Percentiles rank a stretch among this genome's conserved stretches.
phyloP scores from a whole-genome alignment of 2,113 vertebrate genomes.

The Urocynchramus pylzowi region DNA sequence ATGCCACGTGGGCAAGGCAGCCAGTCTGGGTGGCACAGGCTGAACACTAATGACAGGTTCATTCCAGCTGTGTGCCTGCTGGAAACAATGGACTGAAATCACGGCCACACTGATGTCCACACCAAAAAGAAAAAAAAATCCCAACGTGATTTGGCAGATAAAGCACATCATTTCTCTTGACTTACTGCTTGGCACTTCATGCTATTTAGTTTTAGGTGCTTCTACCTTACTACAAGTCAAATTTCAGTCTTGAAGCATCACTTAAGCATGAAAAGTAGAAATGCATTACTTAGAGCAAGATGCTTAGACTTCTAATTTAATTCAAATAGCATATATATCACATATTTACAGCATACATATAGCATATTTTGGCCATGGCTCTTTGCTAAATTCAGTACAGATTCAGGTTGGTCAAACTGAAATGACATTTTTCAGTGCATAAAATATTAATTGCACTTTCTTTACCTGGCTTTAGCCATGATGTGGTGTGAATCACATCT shows the following conservation, averaged over 20 bases:
- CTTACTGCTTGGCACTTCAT: not conserved
- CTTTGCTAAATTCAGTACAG: not conserved
- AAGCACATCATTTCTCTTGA: not conserved
- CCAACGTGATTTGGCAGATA: not conserved
- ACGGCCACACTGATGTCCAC: not conserved
- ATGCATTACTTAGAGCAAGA: not conserved
- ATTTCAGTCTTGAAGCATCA: not conserved
- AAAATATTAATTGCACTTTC: not conserved
- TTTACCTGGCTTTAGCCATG: not conserved
- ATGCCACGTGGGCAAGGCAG: not conserved
- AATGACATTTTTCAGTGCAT: not conserved
- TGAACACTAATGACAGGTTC: not conserved
- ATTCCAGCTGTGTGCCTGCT: not conserved
- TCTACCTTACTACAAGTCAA: not conserved
- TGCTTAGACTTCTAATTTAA: not conserved
- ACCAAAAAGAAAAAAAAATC: not conserved
- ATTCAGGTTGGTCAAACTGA: not conserved
- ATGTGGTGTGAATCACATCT: not conserved
- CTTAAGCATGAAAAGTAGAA: not conserved
- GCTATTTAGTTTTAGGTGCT: not conserved
- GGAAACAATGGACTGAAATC: not conserved
- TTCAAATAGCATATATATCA: not conserved
- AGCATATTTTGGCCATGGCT: not conserved
- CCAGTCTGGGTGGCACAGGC: fast-evolving
- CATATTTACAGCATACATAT: not conserved